A percentile compares a stretch with the other conserved stretches of the same genome.
phyloP scores from a whole-genome alignment of 1,140 invertebrate species.

The Planococcus citri region DNA sequence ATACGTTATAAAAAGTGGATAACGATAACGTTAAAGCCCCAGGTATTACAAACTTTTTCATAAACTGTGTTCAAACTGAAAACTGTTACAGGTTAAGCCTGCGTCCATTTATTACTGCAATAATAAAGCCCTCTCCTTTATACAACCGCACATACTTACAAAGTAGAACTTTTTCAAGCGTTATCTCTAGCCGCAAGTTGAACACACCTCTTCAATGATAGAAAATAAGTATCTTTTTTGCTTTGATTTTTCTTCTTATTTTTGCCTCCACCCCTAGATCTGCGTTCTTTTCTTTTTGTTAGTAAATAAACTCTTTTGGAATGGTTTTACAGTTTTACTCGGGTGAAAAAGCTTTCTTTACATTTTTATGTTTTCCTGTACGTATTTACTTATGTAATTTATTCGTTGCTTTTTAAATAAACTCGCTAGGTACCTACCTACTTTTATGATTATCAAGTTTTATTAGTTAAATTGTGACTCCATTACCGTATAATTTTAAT shows the following conservation, averaged over 20 bases:
- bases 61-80: not conserved
- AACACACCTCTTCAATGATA: not conserved
- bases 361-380: no score
- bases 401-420: no score
- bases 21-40: not conserved
- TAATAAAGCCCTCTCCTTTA: not conserved
- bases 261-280: no score
- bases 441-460: no score
- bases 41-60: conserved; percentile 4
- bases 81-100: conserved; percentile 2
- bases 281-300: no score
- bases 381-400: no score
- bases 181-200: not conserved
- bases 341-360: no score
- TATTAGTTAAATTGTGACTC: no score
- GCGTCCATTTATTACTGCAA: conserved; percentile 6
- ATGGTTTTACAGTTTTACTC: no score
- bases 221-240: not conserved
- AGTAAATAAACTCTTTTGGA: no score
- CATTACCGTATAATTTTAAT: no score
- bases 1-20: not conserved
- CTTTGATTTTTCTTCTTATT: not conserved
- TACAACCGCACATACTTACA: not conserved
- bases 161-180: not conserved
- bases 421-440: no score